These are phyloP conservation scores for Aphrophora alni DNA, from an alignment of 2,888 invertebrate species.

Conservation along the genomic window DNA sequence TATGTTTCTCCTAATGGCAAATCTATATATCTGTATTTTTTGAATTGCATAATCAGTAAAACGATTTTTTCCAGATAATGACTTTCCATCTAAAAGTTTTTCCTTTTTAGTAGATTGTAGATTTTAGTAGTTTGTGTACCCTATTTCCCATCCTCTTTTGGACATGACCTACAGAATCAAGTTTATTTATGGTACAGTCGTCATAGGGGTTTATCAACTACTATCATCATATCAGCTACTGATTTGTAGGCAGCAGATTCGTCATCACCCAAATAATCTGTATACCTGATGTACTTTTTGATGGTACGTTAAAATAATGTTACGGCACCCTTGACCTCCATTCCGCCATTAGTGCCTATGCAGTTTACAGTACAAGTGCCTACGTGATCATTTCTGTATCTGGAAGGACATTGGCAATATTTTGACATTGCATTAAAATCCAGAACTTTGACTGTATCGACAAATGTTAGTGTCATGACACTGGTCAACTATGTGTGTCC, in stretches of 20 bases:
- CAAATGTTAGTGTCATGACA: not conserved
- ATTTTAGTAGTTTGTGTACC: not conserved
- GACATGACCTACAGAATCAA: not conserved
- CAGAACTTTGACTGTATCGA: not conserved
- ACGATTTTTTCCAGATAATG: not conserved
- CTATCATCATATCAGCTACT: not conserved
- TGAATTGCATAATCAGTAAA: not conserved
- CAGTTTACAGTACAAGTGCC: not conserved
- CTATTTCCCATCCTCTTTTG: not conserved
- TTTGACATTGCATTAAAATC: not conserved
- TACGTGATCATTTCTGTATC: not conserved
- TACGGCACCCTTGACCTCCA: not conserved
- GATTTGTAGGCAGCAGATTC: not conserved
- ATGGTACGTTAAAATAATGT: not conserved
- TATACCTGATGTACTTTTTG: not conserved
- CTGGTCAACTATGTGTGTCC: not conserved
- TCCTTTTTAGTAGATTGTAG: not conserved
- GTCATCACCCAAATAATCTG: not conserved
- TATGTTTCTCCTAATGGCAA: slow-evolving; percentile 7
- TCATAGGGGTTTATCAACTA: not conserved
- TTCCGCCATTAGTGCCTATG: not conserved
- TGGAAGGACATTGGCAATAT: not conserved
- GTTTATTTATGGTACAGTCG: not conserved
- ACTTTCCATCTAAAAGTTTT: not conserved
- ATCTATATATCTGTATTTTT: slow-evolving; percentile 9